Evolutionary conservation across 2,797 vertebrate genomes (phyloP).

Genomic region (Masticophis lateralis): DNA sequence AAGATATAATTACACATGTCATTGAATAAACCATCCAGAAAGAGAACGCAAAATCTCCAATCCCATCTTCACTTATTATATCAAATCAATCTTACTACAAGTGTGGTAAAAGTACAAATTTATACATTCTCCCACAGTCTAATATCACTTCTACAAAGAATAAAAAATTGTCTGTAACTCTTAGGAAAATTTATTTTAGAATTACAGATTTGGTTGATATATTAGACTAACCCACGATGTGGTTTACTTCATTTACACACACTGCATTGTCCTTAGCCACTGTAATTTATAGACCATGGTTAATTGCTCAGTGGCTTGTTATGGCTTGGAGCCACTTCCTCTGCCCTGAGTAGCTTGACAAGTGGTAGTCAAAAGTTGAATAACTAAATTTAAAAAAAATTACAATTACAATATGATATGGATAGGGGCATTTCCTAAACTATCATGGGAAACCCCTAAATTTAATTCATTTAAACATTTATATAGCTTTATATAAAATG

Average conservation of each 20-base stretch:
- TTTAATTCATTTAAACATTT: neutral
- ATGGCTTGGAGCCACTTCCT: neutral
- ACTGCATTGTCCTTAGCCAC: neutral
- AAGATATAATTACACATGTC: neutral
- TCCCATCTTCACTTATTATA: neutral
- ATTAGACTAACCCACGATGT: neutral
- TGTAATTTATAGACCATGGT: neutral
- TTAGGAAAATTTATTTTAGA: neutral
- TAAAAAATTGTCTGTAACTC: neutral
- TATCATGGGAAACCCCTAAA: neutral
- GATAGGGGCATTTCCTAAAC: neutral
- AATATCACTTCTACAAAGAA: neutral
- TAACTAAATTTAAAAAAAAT: neutral
- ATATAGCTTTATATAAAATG: neutral
- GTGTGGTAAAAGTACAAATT: neutral
- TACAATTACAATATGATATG: neutral
- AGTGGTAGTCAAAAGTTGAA: neutral
- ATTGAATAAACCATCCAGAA: neutral
- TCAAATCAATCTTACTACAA: too few species aligned
- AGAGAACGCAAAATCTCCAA: neutral
- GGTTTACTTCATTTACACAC: neutral
- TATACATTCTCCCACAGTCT: neutral
- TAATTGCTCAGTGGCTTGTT: neutral
- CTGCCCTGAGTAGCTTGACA: neutral
- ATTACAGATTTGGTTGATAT: neutral